Conservation (phyloP, 2,113 vertebrate genomes). For the Tetraodon nigroviridis region DNA sequence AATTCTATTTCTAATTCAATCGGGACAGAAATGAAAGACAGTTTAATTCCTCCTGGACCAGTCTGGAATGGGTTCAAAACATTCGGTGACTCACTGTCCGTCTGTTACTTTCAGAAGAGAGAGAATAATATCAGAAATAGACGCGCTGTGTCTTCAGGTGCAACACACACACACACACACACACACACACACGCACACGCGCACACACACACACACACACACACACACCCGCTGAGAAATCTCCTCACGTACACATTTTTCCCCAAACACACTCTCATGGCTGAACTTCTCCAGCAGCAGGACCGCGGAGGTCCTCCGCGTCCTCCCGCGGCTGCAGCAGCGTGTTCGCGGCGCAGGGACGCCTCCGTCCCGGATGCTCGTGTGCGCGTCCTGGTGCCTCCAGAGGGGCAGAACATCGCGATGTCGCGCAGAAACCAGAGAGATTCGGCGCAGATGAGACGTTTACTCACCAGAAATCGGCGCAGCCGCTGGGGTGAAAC, state of each 20-base stretch:
- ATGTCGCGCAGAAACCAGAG: not conserved
- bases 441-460: not conserved
- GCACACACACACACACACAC: no score
- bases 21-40: no score
- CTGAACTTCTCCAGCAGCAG: slow-evolving; percentile 60
- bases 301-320: slow-evolving; percentile 25
- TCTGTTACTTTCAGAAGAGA: no score
- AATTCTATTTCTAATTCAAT: no score
- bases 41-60: no score
- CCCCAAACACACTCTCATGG: not conserved
- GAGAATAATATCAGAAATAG: no score
- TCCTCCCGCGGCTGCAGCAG: slow-evolving; percentile 40
- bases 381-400: not conserved
- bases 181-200: no score
- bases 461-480: slow-evolving; percentile 47
- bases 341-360: slow-evolving; percentile 30
- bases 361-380: slow-evolving; percentile 9
- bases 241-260: slow-evolving; percentile 48
- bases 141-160: no score
- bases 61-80: no score
- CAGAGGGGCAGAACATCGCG: not conserved
- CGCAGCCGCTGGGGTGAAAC: slow-evolving; percentile 27
- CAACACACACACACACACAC: no score
- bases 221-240: slow-evolving; percentile 23
- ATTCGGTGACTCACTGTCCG: no score